Percentiles rank a stretch among this genome's conserved stretches.
Conservation (phyloP, 2,797 vertebrate species). For the Chromobotia macracanthus region DNA sequence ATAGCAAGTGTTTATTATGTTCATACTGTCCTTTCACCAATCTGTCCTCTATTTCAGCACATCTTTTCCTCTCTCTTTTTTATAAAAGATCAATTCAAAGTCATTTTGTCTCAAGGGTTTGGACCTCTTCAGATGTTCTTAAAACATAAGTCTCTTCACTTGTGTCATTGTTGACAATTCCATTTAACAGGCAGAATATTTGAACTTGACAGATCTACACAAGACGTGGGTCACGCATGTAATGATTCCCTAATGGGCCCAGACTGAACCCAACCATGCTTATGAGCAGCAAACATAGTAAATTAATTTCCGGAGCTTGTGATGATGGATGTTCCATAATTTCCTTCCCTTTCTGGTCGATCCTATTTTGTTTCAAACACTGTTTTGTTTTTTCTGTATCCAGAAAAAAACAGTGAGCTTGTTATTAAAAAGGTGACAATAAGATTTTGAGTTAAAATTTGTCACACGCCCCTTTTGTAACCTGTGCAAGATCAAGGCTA, state of each 20-base stretch:
- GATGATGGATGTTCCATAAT: slow-evolving; percentile 57
- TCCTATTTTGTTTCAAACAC: slow-evolving; percentile 60
- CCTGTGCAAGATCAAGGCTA: slow-evolving; percentile 60
- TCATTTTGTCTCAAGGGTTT: slow-evolving; percentile 45
- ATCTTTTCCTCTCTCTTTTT: slow-evolving; percentile 21
- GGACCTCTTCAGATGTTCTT: slow-evolving; percentile 41
- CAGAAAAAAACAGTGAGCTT: slow-evolving; percentile 73
- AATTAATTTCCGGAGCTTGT: slow-evolving; percentile 74
- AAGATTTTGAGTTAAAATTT: slow-evolving; percentile 78
- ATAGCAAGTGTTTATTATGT: slow-evolving; percentile 58
- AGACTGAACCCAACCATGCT: slow-evolving; percentile 69
- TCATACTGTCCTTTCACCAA: slow-evolving; percentile 38
- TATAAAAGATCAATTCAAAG: slow-evolving; percentile 35
- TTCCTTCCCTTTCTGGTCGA: slow-evolving; percentile 50
- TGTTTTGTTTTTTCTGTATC: no score
- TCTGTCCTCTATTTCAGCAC: slow-evolving; percentile 42
- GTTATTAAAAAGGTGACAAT: slow-evolving; percentile 86
- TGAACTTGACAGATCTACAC: slow-evolving; percentile 21
- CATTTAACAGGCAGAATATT: slow-evolving; percentile 14
- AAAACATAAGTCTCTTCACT: slow-evolving; percentile 23
- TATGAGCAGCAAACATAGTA: slow-evolving; percentile 63
- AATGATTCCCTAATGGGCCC: slow-evolving; percentile 46
- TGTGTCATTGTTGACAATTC: slow-evolving; percentile 36
- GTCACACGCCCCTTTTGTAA: slow-evolving; percentile 66
- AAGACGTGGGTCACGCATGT: slow-evolving; percentile 19